phyloP scores from a whole-genome alignment of 1,140 invertebrate genomes.

The Octopus sinensis region DNA sequence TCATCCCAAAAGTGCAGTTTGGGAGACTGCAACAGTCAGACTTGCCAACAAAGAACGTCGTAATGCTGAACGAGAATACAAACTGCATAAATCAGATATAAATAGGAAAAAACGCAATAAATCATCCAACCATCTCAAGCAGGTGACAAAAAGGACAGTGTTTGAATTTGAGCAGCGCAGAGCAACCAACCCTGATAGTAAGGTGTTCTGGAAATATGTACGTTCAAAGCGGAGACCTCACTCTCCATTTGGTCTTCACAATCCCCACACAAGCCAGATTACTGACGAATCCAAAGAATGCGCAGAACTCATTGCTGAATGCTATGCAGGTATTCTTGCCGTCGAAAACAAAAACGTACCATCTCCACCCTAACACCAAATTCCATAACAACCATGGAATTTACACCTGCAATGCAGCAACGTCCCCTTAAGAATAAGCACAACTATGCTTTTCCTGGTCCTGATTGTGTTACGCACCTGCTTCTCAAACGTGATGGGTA shows the following conservation, averaged over 20 bases:
- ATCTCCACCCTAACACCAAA: background rate
- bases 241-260: background rate
- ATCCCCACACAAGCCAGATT: background rate
- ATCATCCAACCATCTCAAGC: background rate
- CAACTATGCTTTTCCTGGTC: no score
- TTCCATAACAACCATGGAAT: background rate
- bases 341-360: no score
- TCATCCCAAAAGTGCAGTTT: background rate
- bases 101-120: background rate
- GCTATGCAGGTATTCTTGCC: no score
- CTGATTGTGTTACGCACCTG: background rate
- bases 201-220: background rate
- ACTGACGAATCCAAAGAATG: background rate
- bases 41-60: background rate
- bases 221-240: background rate
- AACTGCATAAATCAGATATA: background rate
- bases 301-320: background rate
- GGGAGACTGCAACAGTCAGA: background rate
- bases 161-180: background rate
- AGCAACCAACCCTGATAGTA: background rate
- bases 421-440: no score
- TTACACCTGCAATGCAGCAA: background rate
- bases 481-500: background rate
- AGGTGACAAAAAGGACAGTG: background rate
- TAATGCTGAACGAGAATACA: background rate